phyloP scores from a whole-genome alignment of 2,113 vertebrate species.

The Hydropotes inermis region DNA sequence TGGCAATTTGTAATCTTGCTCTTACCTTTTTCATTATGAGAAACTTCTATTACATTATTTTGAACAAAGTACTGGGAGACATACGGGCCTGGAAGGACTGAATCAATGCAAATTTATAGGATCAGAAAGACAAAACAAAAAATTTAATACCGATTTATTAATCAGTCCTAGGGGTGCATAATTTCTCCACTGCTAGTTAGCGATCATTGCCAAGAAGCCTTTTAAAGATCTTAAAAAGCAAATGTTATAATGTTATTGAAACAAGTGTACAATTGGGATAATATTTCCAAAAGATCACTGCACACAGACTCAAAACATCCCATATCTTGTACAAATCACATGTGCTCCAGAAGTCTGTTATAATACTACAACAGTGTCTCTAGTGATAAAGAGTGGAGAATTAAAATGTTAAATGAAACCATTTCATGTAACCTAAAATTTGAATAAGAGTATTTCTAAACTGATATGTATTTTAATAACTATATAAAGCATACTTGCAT shows the following conservation, averaged over 20 bases:
- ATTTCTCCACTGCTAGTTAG: neutral
- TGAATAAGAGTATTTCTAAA: slow-evolving; percentile 1
- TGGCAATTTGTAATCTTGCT: neutral
- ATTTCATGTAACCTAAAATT: neutral
- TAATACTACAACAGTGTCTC: neutral
- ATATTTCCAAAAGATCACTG: neutral
- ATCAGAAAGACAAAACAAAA: neutral
- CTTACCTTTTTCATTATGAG: neutral
- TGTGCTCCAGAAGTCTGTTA: neutral
- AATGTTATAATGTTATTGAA: neutral
- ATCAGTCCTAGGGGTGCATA: neutral
- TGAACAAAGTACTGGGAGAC: neutral
- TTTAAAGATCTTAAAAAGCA: neutral
- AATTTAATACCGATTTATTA: neutral
- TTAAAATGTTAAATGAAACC: neutral
- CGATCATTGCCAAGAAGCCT: neutral
- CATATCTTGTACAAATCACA: neutral
- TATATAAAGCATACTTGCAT: neutral
- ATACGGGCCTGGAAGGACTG: neutral
- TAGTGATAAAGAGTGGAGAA: neutral
- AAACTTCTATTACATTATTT: neutral
- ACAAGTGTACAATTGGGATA: neutral
- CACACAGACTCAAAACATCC: neutral
- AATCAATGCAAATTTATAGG: neutral
- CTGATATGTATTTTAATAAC: neutral